Evolutionary conservation across 2,888 invertebrate genomes (phyloP).

Genomic region (Drosophila tripunctata): DNA sequence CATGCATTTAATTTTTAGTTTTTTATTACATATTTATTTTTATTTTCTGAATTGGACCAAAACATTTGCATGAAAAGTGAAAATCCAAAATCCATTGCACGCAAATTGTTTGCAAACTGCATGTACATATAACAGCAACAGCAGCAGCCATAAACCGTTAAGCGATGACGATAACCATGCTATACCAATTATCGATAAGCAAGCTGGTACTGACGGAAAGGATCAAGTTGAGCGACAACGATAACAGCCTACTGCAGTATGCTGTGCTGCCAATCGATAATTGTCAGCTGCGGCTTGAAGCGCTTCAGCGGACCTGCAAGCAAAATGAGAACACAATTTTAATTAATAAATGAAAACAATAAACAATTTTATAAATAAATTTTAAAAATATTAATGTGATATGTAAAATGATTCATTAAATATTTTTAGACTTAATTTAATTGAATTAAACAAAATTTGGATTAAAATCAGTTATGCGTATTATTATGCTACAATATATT

Average conservation of each 20-base stretch:
- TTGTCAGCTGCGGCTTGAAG: slow-evolving; percentile 86
- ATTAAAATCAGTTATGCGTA: too few species aligned
- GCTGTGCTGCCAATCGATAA: slow-evolving; percentile 86
- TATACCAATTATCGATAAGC: slow-evolving; percentile 86
- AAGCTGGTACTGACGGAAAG: slow-evolving; percentile 85
- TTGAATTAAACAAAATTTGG: too few species aligned
- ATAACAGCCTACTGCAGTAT: slow-evolving; percentile 36
- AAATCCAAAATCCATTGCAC: slow-evolving; percentile 38
- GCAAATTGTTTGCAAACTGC: slow-evolving; percentile 33
- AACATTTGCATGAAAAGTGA: slow-evolving; percentile 58
- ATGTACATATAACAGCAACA: background rate
- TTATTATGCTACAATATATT: too few species aligned
- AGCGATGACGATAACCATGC: slow-evolving; percentile 55
- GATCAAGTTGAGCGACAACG: background rate
- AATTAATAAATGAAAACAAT: background rate
- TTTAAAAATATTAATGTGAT: too few species aligned
- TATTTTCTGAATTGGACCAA: slow-evolving; percentile 8
- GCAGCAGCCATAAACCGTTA: slow-evolving; percentile 68
- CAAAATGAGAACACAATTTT: slow-evolving; percentile 70
- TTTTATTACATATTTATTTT: background rate
- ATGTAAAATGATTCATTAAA: too few species aligned
- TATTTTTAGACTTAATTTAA: too few species aligned
- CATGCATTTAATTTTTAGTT: background rate
- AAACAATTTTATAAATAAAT: too few species aligned
- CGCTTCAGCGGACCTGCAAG: slow-evolving; percentile 86